Conservation (phyloP, 2,113 vertebrate species). For the Procavia capensis region DNA sequence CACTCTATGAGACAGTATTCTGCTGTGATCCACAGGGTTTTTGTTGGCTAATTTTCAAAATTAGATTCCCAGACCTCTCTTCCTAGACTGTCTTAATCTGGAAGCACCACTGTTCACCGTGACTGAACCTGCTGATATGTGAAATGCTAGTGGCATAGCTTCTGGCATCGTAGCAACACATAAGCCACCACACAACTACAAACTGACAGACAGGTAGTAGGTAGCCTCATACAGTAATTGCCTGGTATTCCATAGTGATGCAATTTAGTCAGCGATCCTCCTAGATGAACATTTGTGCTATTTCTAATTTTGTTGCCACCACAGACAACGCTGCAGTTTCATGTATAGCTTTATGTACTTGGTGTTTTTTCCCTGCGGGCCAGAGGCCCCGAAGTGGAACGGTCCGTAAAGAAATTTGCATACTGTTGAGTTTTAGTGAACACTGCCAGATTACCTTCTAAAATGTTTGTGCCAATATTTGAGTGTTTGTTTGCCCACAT, state of each 20-base stretch:
- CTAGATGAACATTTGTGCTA: neutral
- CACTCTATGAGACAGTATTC: no score
- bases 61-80: no score
- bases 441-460: neutral
- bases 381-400: constrained; percentile 4
- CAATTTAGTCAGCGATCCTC: neutral
- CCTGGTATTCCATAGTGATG: neutral
- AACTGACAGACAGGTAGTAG: no score
- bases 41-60: no score
- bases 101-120: no score
- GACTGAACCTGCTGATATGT: no score
- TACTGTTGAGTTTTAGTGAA: neutral
- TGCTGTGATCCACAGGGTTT: no score
- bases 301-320: constrained; percentile 33
- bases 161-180: no score
- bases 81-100: no score
- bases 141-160: no score
- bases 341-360: neutral
- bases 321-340: constrained; percentile 4
- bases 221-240: neutral
- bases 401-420: neutral
- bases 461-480: neutral
- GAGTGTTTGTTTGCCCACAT: neutral
- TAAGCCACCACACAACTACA: no score
- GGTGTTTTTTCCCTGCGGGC: neutral